phyloP scores from a whole-genome alignment of 2,113 vertebrate genomes.

The Ellobius talpinus region DNA sequence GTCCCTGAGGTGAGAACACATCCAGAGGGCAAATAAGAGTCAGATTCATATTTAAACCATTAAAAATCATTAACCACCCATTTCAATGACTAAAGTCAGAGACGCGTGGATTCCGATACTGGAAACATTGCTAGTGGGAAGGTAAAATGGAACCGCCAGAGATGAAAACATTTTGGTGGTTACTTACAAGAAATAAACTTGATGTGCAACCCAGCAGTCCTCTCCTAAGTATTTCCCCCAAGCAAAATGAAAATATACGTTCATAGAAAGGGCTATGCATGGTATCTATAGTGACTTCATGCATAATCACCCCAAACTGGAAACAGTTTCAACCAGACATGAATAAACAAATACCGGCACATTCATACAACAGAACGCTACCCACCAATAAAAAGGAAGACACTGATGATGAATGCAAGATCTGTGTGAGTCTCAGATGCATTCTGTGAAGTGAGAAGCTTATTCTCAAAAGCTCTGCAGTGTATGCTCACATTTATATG shows the following conservation, averaged over 20 bases:
- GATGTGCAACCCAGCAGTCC: background rate
- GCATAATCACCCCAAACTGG: background rate
- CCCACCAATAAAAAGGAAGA: background rate
- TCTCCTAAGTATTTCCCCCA: conserved; percentile 16
- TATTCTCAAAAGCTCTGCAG: background rate
- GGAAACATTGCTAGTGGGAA: background rate
- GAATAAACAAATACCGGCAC: background rate
- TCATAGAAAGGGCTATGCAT: background rate
- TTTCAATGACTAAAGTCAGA: conserved; percentile 4
- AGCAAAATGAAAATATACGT: background rate
- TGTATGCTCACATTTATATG: background rate
- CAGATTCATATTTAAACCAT: conserved; percentile 11
- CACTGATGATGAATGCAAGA: background rate
- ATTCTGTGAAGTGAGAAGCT: background rate
- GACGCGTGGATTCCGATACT: background rate
- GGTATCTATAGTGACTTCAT: background rate
- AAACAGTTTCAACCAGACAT: background rate
- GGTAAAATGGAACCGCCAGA: background rate
- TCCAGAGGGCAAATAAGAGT: background rate
- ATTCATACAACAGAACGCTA: background rate
- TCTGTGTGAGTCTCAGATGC: background rate
- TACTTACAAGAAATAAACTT: conserved; percentile 11
- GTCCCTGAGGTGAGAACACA: background rate
- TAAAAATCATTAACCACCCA: background rate
- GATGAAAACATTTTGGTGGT: conserved; percentile 14